A percentile compares a stretch with the other conserved stretches of the same genome.
Evolutionary conservation across 2,888 invertebrate species (phyloP).

Genomic region (Helicoverpa assulta): DNA sequence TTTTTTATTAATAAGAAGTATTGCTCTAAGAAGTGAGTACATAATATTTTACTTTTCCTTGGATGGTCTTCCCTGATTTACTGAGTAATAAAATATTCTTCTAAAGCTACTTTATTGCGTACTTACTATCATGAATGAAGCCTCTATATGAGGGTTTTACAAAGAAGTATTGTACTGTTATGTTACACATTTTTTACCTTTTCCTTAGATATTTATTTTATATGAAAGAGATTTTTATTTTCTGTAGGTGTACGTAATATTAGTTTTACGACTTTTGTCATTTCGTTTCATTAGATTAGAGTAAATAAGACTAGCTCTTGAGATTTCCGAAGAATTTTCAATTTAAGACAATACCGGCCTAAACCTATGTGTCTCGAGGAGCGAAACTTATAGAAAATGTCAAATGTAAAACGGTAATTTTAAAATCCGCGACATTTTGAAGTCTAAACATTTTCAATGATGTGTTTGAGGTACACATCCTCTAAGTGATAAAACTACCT

Average conservation of each 20-base stretch:
- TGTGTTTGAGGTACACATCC: no score
- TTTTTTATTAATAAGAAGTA: no score
- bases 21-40: no score
- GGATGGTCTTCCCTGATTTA: constrained; percentile 19
- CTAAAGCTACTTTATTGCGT: constrained; percentile 41
- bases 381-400: not conserved
- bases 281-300: constrained; percentile 28
- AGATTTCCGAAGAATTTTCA: constrained; percentile 6
- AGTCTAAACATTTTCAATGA: no score
- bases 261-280: constrained; percentile 23
- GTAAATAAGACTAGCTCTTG: constrained; percentile 18
- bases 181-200: constrained; percentile 1
- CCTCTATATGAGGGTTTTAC: constrained; percentile 13
- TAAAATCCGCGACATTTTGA: no score
- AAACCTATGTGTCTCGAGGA: not conserved
- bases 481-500: no score
- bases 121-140: constrained; percentile 19
- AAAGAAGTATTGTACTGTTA: constrained; percentile 28
- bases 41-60: not conserved
- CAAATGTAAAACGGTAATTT: no score
- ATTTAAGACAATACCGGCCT: constrained; percentile 15
- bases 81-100: constrained; percentile 29
- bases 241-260: constrained; percentile 7
- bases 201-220: not conserved
- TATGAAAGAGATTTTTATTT: not conserved